These are phyloP conservation scores for Rhyacophila evoluta DNA, from an alignment of 2,888 invertebrate genomes.

Conservation along the genomic window DNA sequence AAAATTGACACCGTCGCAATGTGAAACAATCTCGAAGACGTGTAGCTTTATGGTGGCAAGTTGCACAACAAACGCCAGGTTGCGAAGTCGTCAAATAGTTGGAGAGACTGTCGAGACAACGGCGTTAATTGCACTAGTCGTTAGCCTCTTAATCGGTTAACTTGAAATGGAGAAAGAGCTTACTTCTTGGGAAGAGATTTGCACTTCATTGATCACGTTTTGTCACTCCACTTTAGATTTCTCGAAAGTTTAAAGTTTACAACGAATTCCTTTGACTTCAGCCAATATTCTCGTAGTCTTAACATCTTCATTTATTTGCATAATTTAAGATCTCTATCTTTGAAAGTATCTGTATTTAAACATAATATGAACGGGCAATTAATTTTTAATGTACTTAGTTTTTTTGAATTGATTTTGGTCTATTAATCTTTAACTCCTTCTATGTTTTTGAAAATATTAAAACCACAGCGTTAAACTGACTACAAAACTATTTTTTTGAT, in stretches of 20 bases:
- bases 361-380: too few species aligned
- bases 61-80: background rate
- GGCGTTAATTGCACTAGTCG: slow-evolving; percentile 41
- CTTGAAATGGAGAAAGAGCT: slow-evolving; percentile 40
- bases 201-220: slow-evolving; percentile 19
- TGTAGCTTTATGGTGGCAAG: background rate
- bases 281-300: too few species aligned
- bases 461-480: too few species aligned
- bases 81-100: slow-evolving; percentile 27
- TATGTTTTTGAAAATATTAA: too few species aligned
- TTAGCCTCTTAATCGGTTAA: slow-evolving; percentile 43
- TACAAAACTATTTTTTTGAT: too few species aligned
- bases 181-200: slow-evolving; percentile 17
- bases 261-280: too few species aligned
- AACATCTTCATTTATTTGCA: too few species aligned
- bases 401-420: too few species aligned
- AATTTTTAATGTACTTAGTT: too few species aligned
- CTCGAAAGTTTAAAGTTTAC: background rate
- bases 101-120: background rate
- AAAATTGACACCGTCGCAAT: background rate
- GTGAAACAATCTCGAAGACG: background rate
- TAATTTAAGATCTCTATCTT: too few species aligned
- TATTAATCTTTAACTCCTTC: too few species aligned
- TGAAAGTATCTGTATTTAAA: too few species aligned
- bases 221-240: background rate